phyloP scores from a whole-genome alignment of 2,888 invertebrate species.

The Drosophila villosipedis region DNA sequence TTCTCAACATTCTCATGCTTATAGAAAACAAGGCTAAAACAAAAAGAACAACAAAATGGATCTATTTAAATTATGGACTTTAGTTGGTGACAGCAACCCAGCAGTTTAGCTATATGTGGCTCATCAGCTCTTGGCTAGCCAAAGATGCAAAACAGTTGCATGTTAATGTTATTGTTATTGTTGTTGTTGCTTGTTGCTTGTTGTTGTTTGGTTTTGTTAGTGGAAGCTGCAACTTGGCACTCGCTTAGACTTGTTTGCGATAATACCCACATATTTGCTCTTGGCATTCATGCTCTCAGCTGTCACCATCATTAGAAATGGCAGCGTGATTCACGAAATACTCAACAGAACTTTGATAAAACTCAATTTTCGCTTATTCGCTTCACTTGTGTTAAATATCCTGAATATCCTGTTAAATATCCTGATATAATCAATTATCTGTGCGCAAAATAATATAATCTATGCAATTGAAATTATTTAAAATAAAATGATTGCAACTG shows the following conservation, averaged over 20 bases:
- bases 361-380: no score
- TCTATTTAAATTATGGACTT: slow-evolving; percentile 40
- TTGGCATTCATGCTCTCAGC: slow-evolving; percentile 27
- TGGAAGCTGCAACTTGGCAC: slow-evolving; percentile 33
- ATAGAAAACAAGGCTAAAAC: slow-evolving; percentile 25
- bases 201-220: slow-evolving; percentile 13
- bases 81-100: not conserved
- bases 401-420: not conserved
- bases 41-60: not conserved
- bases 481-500: not conserved
- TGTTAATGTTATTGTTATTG: slow-evolving; percentile 15
- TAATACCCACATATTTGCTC: slow-evolving; percentile 54
- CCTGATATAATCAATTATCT: not conserved
- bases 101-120: slow-evolving; percentile 9
- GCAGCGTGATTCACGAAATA: slow-evolving; percentile 30
- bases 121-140: slow-evolving; percentile 19
- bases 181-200: not conserved
- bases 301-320: slow-evolving; percentile 26
- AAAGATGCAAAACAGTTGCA: slow-evolving; percentile 57
- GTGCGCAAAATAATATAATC: not conserved
- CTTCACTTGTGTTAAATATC: no score
- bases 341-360: not conserved
- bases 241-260: slow-evolving; percentile 42
- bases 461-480: not conserved
- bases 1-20: not conserved